phyloP scores from a whole-genome alignment of 2,797 vertebrate genomes.

The Acipenser ruthenus region DNA sequence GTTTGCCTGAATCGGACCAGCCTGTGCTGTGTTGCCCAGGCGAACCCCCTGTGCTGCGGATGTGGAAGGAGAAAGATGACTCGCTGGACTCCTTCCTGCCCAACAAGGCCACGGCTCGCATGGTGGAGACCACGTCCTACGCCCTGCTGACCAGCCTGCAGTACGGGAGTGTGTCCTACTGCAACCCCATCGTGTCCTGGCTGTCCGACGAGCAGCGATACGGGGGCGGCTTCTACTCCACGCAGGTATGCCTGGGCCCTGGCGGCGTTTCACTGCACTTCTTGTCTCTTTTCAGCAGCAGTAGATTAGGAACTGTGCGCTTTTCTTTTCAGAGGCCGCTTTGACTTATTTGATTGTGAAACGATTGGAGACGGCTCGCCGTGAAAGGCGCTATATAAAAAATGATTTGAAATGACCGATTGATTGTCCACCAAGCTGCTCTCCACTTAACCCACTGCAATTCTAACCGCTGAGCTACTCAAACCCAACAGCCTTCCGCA shows the following conservation, averaged over 20 bases:
- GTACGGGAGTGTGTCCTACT: slow-evolving; percentile 58
- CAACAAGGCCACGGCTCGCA: slow-evolving; percentile 50
- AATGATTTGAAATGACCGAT: no score
- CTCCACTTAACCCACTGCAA: no score
- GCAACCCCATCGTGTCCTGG: slow-evolving; percentile 73
- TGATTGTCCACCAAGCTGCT: no score
- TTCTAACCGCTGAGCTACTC: no score
- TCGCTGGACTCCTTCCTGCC: slow-evolving; percentile 38
- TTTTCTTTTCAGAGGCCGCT: no score
- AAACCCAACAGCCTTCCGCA: no score
- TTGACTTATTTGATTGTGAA: no score
- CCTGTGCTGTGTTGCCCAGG: slow-evolving; percentile 42
- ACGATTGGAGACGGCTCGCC: no score
- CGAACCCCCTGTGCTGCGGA: slow-evolving; percentile 56
- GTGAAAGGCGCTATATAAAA: no score
- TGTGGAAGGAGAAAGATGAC: slow-evolving; percentile 66
- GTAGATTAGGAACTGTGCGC: no score
- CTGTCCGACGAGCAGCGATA: slow-evolving; percentile 79
- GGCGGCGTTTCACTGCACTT: neutral
- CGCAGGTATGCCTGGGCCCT: slow-evolving; percentile 61
- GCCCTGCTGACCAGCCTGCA: slow-evolving; percentile 62
- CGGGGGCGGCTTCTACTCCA: slow-evolving; percentile 73
- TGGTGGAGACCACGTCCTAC: slow-evolving; percentile 82
- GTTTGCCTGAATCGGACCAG: no score
- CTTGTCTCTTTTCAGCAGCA: no score